Base-by-base conservation (phyloP, 2,888 invertebrate species). In the Volucella inanis region DNA sequence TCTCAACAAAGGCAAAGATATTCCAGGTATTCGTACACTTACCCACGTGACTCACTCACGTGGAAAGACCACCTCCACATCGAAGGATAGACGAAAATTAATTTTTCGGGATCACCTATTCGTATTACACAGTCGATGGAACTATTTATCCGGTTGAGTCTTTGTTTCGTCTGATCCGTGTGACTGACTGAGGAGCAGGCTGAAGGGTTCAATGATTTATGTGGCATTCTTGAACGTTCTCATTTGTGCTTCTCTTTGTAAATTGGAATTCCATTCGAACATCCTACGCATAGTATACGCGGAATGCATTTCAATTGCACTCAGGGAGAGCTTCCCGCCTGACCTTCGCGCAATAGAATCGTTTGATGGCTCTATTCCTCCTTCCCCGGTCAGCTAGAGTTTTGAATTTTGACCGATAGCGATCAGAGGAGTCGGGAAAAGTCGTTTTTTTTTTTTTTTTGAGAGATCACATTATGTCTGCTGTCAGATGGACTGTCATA, bases 401-500 rank as follows among this genome's bases (percentile, higher is more conserved):
- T 74, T 57, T 57, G 52, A 31, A 31, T 31, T 47, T 80, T 84
- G 84, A 84, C 52, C 80, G 84, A 84, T 85, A 85, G 81, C 85
- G 76, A 80, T 85, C 85, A 68, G 76, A 72, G 72, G 47, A 81
- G 6, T 31, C 31, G 31, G 6, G 31, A 3, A 0, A 6, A 31
- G 31, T 31, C 6, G 31, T 31, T 22, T 57, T 54, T 85, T 76
- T 31, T 0, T 4, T 31, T 22, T 57, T 54, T 85, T 76, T 81
- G 76, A 85, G 61, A 85, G 85, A 81, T 85, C 85, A 81, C 85
- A 81, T 85, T 81, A 81, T 85, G 81, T 85, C 81, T 50, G 72
- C 71, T 81, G 76, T 81, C 81, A 76, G 85, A 85, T 81, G 81
- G 85, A 85, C 71, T 85, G 85, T 85, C 85, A 85, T 85, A 85